A percentile compares a stretch with the other conserved stretches of the same genome.
Conservation (phyloP, 2,888 invertebrate species). For the Drosophila fungiperda region DNA sequence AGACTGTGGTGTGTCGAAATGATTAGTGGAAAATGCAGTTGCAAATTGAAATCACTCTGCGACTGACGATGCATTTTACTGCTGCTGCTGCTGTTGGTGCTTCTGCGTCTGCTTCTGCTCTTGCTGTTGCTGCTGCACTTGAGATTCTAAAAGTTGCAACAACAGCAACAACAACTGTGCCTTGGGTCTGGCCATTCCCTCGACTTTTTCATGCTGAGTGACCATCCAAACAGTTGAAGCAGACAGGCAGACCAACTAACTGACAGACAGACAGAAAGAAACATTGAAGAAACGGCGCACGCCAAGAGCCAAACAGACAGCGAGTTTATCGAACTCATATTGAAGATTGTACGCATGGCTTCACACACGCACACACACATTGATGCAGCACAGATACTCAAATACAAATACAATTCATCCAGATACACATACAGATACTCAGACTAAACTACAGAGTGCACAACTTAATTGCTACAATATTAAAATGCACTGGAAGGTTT, state of each 20-base stretch:
- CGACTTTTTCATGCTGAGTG: slow-evolving; percentile 73
- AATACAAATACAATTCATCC: slow-evolving; percentile 9
- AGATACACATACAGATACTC: slow-evolving; percentile 8
- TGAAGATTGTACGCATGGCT: slow-evolving; percentile 81
- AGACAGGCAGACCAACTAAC: slow-evolving; percentile 11
- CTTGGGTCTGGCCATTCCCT: slow-evolving; percentile 24
- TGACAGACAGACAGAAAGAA: slow-evolving; percentile 30
- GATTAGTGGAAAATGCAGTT: slow-evolving; percentile 51
- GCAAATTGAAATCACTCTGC: slow-evolving; percentile 39
- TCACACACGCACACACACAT: slow-evolving; percentile 51
- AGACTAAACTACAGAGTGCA: slow-evolving; percentile 46
- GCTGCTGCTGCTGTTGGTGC: neutral
- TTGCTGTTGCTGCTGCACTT: slow-evolving; percentile 25
- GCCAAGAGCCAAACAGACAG: slow-evolving; percentile 76
- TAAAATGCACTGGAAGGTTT: slow-evolving; percentile 46
- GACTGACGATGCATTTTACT: slow-evolving; percentile 16
- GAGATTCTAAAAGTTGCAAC: slow-evolving; percentile 37
- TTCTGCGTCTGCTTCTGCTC: no score
- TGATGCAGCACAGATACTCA: slow-evolving; percentile 30
- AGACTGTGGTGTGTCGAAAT: slow-evolving; percentile 31
- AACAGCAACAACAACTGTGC: slow-evolving; percentile 8
- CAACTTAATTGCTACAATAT: slow-evolving; percentile 59
- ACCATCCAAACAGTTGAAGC: slow-evolving; percentile 50
- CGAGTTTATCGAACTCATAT: slow-evolving; percentile 80
- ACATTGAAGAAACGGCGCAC: slow-evolving; percentile 70